These are phyloP conservation scores for Danio tinwini DNA, from an alignment of 2,797 vertebrate species.

Conservation along the genomic window DNA sequence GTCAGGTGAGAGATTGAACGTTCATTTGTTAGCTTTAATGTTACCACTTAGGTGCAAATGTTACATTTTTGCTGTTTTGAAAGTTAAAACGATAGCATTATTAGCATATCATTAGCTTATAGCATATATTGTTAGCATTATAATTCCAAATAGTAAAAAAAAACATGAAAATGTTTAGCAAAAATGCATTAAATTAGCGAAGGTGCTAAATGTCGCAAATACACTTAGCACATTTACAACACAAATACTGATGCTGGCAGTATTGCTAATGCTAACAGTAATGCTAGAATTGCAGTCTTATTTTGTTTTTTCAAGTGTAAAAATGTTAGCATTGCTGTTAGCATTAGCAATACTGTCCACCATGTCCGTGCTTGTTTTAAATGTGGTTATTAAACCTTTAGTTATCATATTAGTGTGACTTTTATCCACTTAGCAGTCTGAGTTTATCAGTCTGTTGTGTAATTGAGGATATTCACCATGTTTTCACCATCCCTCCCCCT, in stretches of 20 bases:
- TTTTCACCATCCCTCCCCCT: no score
- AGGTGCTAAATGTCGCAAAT: no score
- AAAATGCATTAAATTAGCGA: no score
- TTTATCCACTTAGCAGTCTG: neutral
- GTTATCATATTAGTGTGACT: neutral
- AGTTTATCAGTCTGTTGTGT: neutral
- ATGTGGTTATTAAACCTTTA: neutral
- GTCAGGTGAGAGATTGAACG: conserved; percentile 81
- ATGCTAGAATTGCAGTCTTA: no score
- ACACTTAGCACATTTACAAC: neutral
- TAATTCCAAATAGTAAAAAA: no score
- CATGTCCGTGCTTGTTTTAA: no score
- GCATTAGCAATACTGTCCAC: no score
- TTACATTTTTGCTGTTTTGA: neutral
- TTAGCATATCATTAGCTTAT: no score
- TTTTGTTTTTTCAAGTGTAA: no score
- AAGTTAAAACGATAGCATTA: neutral
- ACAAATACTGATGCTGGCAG: no score
- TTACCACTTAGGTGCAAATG: neutral
- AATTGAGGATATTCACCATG: neutral
- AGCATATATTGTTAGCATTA: neutral
- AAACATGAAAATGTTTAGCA: no score
- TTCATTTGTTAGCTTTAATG: neutral
- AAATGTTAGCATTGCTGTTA: neutral
- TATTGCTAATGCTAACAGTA: neutral